phyloP scores from a whole-genome alignment of 2,888 invertebrate genomes.

The Tetranychus truncatus region DNA sequence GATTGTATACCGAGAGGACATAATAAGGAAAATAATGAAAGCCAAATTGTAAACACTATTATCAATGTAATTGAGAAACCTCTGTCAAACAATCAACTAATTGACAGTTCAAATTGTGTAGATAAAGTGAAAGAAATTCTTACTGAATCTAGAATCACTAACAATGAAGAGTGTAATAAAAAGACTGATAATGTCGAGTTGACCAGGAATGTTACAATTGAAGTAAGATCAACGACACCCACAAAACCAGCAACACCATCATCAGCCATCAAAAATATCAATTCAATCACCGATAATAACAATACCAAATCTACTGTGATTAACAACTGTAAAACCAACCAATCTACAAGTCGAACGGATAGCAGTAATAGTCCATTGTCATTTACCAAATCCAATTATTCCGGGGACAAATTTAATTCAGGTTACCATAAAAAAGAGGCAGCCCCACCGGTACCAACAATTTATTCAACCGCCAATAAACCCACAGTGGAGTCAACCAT shows the following conservation, averaged over 20 bases:
- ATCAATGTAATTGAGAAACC: background rate
- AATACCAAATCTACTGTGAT: background rate
- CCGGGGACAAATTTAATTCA: background rate
- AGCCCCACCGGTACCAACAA: background rate
- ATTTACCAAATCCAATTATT: background rate
- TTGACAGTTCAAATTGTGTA: background rate
- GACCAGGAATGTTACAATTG: too few relatives aligned
- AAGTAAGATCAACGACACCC: too few relatives aligned
- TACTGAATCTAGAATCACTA: too few relatives aligned
- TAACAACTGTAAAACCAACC: too few relatives aligned
- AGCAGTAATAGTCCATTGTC: background rate
- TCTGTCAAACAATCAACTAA: background rate
- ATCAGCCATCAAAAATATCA: background rate
- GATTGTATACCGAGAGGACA: background rate
- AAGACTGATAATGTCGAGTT: too few relatives aligned
- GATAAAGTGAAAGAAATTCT: background rate
- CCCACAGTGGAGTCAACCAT: background rate
- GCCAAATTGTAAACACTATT: background rate
- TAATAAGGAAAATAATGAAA: conserved; percentile 2
- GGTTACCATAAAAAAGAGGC: background rate
- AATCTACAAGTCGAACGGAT: background rate
- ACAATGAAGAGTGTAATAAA: too few relatives aligned
- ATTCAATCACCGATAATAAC: background rate
- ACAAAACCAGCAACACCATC: background rate
- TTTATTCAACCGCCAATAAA: background rate